Evolutionary conservation across 2,113 vertebrate species (phyloP), one percentile per base, ranked within the genome.

Genomic region (Todiramphus chloris): DNA sequence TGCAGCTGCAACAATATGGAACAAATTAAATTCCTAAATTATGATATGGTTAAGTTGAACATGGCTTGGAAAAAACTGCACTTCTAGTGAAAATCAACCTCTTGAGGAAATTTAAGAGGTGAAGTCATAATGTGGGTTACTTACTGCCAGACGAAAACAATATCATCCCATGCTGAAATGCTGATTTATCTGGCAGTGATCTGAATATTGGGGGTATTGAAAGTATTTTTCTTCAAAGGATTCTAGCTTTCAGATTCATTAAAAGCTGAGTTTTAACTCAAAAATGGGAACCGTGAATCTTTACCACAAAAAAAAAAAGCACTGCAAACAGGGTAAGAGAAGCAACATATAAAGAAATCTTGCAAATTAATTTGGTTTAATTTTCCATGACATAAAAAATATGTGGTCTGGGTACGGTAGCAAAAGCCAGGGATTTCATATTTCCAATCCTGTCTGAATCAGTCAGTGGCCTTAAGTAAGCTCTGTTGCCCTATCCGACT

Each of bases 31-130:
- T 87, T 86, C 77, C 91, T 94, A 50, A 80, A 93, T 83, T 91
- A 94, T 96, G 70, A 90, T 89, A 89, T 4, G 2, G 73, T 90
- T 92, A 87, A 48, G 89, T 85, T 87, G 84, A 94, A 86, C 73
- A 87, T 41, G 90, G 85, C 76, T 92, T 84, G 66, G 93, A 93
- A 95, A 95, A 96, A 96, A 82, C 24, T 63, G 64, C 75, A 59
- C 21, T 92, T 93, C 84, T 58, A 76, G 72, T 93, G 75, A 96
- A 96, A 97, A 88, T 35, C 73, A 92, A 43, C 55, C 74, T 92
- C 68, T 50, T 95, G 91, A 93, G 66, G 87, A 94, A 90, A 86
- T 94, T 95, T 91, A 93, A 92, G 87, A 94, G 78, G 56, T 96
- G 87, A 95, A 93, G 85, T 96, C 93, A 96, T 91, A 78, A 56